Evolutionary conservation across 2,797 vertebrate genomes (phyloP).

Genomic region (Chaunax sp.): DNA sequence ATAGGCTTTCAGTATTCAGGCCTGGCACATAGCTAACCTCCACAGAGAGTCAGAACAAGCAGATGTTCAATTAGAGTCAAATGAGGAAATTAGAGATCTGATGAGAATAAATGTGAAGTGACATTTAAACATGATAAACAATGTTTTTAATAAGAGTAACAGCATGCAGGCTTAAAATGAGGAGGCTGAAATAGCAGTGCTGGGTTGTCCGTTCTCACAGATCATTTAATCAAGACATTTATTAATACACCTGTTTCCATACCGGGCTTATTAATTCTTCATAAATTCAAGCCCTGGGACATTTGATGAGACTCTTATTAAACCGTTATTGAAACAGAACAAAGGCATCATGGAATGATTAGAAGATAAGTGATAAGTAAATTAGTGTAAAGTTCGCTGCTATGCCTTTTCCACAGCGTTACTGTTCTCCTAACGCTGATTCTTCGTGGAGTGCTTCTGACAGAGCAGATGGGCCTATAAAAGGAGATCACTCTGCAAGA

Average conservation of each 20-base stretch:
- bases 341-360: slow-evolving; percentile 36
- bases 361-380: slow-evolving; percentile 49
- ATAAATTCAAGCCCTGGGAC: slow-evolving; percentile 52
- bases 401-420: slow-evolving; percentile 46
- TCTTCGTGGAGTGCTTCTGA: slow-evolving; percentile 67
- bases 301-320: slow-evolving; percentile 63
- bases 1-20: slow-evolving; percentile 57
- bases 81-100: slow-evolving; percentile 71
- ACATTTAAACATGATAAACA: slow-evolving; percentile 78
- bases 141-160: slow-evolving; percentile 72
- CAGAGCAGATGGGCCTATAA: slow-evolving; percentile 80
- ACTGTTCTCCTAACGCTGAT: slow-evolving; percentile 64
- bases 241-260: slow-evolving; percentile 76
- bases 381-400: slow-evolving; percentile 63
- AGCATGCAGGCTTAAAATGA: slow-evolving; percentile 45
- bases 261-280: slow-evolving; percentile 58
- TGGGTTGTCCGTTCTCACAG: slow-evolving; percentile 32
- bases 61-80: slow-evolving; percentile 83
- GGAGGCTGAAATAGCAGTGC: slow-evolving; percentile 42
- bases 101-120: slow-evolving; percentile 66
- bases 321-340: slow-evolving; percentile 60
- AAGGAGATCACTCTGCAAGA: slow-evolving; percentile 80
- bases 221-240: slow-evolving; percentile 72
- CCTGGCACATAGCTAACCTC: slow-evolving; percentile 46
- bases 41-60: slow-evolving; percentile 61